Conservation (phyloP, 2,797 vertebrate genomes). For the Gymnoscopelus braueri region DNA sequence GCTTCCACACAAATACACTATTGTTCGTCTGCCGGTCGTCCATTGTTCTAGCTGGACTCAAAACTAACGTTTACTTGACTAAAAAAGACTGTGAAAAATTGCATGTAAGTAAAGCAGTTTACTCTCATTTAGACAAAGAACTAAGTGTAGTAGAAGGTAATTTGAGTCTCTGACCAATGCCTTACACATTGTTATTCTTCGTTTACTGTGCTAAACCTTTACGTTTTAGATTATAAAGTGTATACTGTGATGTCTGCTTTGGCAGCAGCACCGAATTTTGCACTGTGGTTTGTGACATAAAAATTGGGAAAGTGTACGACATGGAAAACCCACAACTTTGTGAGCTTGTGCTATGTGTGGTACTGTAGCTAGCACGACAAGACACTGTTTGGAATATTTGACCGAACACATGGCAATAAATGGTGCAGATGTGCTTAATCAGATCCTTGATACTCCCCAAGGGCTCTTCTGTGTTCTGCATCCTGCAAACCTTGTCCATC, state of each 20-base stretch:
- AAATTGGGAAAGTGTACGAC: conserved; percentile 12
- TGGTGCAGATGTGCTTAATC: conserved; percentile 38
- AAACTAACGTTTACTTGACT: too few relatives aligned
- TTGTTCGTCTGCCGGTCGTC: too few relatives aligned
- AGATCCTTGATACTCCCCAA: conserved; percentile 30
- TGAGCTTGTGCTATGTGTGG: too few relatives aligned
- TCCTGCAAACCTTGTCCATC: conserved; percentile 32
- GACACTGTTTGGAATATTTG: conserved; percentile 24
- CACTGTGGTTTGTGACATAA: conserved; percentile 26
- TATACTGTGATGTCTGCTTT: neutral
- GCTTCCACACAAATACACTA: too few relatives aligned
- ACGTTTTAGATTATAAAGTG: conserved; percentile 14
- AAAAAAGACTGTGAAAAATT: too few relatives aligned
- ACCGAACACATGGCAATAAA: conserved; percentile 29
- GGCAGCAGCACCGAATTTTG: neutral
- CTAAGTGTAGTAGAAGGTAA: neutral
- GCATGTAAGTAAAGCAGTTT: too few relatives aligned
- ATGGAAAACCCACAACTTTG: neutral
- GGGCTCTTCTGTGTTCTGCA: conserved; percentile 34
- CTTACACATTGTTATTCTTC: conserved; percentile 9
- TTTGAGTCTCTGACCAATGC: neutral
- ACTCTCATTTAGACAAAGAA: too few relatives aligned
- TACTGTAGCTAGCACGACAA: conserved; percentile 6
- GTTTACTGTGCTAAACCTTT: conserved; percentile 8
- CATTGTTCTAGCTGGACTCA: too few relatives aligned